These are phyloP conservation scores for Enteromius radiatus DNA, from an alignment of 2,797 vertebrate species.

Conservation along the genomic window DNA sequence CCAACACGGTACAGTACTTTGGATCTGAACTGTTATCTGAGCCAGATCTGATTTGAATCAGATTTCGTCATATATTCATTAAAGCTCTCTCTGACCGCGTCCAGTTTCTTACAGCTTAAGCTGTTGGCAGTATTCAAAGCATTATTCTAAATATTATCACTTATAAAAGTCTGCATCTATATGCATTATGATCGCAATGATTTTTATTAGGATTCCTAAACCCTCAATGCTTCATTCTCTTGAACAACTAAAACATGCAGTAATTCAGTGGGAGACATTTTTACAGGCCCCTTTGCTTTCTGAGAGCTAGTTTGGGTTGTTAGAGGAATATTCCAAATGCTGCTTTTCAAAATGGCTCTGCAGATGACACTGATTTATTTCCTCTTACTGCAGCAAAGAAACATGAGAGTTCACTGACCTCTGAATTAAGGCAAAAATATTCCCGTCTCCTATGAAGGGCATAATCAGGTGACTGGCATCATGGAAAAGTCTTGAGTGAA, in stretches of 20 bases:
- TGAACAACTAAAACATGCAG: constrained; percentile 21
- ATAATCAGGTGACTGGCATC: constrained; percentile 25
- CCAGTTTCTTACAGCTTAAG: constrained; percentile 16
- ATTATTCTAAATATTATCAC: constrained; percentile 36
- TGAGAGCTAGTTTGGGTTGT: constrained; percentile 29
- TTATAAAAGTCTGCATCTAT: constrained; percentile 45
- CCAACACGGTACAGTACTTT: constrained; percentile 5
- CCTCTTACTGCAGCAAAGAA: constrained; percentile 23
- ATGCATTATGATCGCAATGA: constrained; percentile 45
- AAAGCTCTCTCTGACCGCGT: background rate
- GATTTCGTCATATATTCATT: constrained; percentile 34
- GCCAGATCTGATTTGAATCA: constrained; percentile 25
- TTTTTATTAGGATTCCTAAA: constrained; percentile 45
- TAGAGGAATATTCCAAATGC: constrained; percentile 49
- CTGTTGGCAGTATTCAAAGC: constrained; percentile 23
- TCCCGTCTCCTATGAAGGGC: background rate
- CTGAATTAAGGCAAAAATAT: background rate
- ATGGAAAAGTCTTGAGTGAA: constrained; percentile 8
- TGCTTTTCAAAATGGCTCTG: constrained; percentile 20
- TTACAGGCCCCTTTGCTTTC: constrained; percentile 38
- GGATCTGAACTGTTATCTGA: constrained; percentile 22
- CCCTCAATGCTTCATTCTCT: constrained; percentile 30
- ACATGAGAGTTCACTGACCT: constrained; percentile 29
- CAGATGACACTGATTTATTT: constrained; percentile 42
- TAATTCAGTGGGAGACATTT: constrained; percentile 39